Base-by-base conservation (phyloP, 2,797 vertebrate genomes). In the Xenopus petersii region DNA sequence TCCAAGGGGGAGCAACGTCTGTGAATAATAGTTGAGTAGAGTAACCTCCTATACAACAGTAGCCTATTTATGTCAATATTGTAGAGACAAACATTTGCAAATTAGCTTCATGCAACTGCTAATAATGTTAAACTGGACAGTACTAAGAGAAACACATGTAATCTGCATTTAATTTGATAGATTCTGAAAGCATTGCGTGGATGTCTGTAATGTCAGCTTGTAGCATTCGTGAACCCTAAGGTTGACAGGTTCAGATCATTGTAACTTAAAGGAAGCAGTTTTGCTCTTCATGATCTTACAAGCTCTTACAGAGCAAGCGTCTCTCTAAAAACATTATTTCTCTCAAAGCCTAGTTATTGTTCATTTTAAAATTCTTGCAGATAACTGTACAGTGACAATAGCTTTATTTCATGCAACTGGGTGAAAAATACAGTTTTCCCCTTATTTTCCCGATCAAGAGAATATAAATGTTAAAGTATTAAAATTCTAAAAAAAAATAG, bases 101-200 rank as follows among this genome's bases (percentile, higher is more conserved):
- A 79, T 74, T 79, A 79, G 65, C 74, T 78, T 78, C 66, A 60
- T 63, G 54, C 66, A 64, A 70, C 71, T 70, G 61, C 67, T 79
- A 70, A 79, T 74, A 70, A 74, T 79, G 71, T 74, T 79, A 60
- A 74, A 70, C 71, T 70, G 77, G 71, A 70, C 77, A 79, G 77
- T 68, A 70, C 61, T 66, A 55, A 42, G 60, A 59, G 60, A 56
- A 74, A 74, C 71, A 70, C 30, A 36, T 70, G 71, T 74, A 79
- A 79, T 79, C 77, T 79, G 77, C 77, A 79, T 79, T 79, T 79
- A 69, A 79, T 79, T 74, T 79, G 71, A 74, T 79, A 70, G 77
- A 79, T 70, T 67, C 77, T 68, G 67, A 70, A 66, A 71, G 77
- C 62, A 79, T 79, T 70, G 67, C 21, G 30, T 54, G 55, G 48